Evolutionary conservation across 2,113 vertebrate species (phyloP).

Genomic region (Pterocles gutturalis): DNA sequence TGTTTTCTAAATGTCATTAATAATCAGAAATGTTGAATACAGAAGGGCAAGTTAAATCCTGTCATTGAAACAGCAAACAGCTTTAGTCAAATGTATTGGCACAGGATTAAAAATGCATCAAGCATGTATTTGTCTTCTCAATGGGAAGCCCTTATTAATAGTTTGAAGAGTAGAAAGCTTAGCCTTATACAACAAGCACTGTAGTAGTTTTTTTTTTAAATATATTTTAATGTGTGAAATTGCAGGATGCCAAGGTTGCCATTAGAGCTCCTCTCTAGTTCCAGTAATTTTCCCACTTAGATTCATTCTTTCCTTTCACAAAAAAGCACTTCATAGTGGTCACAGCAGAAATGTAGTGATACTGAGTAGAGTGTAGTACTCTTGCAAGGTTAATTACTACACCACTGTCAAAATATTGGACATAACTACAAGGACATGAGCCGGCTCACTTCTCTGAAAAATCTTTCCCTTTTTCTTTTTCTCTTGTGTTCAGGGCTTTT

Average conservation of each 20-base stretch:
- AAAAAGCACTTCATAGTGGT: constrained; percentile 71
- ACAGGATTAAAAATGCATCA: constrained; percentile 88
- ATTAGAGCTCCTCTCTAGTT: constrained; percentile 80
- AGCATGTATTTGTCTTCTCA: constrained; percentile 86
- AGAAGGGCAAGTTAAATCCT: constrained; percentile 85
- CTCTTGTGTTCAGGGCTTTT: not conserved
- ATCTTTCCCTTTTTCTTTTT: not conserved
- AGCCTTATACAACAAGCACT: constrained; percentile 78
- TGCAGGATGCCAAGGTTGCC: constrained; percentile 80
- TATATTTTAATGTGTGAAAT: constrained; percentile 86
- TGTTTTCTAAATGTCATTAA: constrained; percentile 80
- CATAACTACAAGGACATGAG: constrained; percentile 44
- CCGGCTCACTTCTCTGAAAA: not conserved
- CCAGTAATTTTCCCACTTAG: constrained; percentile 79
- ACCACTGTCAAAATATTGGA: constrained; percentile 71
- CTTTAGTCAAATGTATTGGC: constrained; percentile 88
- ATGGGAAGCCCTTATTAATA: constrained; percentile 87
- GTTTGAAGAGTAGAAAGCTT: constrained; percentile 84
- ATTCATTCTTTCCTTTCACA: constrained; percentile 66
- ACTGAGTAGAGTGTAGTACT: constrained; percentile 17
- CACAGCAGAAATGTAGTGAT: constrained; percentile 59
- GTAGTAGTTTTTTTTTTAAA: constrained; percentile 67
- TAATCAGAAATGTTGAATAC: constrained; percentile 76
- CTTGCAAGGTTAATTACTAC: constrained; percentile 65
- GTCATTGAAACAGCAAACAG: constrained; percentile 88